Conservation (phyloP, 2,888 invertebrate genomes). For the Monochamus alternatus region DNA sequence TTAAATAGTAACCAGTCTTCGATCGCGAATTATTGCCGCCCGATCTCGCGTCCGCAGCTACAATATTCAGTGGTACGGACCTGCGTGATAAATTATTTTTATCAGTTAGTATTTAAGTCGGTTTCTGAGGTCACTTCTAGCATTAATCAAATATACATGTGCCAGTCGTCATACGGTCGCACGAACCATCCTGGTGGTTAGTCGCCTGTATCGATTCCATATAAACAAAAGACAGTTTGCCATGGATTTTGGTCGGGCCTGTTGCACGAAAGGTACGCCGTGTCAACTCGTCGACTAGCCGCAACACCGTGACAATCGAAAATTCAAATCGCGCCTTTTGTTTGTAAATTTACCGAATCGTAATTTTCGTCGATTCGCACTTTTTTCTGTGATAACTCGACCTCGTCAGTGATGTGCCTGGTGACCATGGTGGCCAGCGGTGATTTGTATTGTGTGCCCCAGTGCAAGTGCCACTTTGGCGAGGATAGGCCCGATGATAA, state of each 20-base stretch:
- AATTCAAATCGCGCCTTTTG: slow-evolving; percentile 20
- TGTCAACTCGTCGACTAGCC: neutral
- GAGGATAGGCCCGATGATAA: slow-evolving; percentile 40
- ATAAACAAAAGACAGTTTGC: slow-evolving; percentile 19
- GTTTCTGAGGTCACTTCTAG: slow-evolving; percentile 38
- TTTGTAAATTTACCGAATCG: slow-evolving; percentile 27
- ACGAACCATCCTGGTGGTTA: slow-evolving; percentile 9
- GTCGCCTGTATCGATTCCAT: slow-evolving; percentile 17
- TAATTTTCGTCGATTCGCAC: slow-evolving; percentile 1
- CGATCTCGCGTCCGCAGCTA: neutral
- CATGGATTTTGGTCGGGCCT: neutral
- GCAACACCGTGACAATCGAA: slow-evolving; percentile 11
- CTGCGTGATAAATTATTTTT: slow-evolving; percentile 48
- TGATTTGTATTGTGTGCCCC: slow-evolving; percentile 50
- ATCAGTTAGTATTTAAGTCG: slow-evolving; percentile 42
- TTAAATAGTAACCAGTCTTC: neutral
- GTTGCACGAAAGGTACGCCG: neutral
- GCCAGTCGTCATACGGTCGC: slow-evolving; percentile 10
- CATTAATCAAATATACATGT: slow-evolving; percentile 33
- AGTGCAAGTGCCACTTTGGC: slow-evolving; percentile 32
- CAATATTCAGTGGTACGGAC: slow-evolving; percentile 34
- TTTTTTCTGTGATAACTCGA: slow-evolving; percentile 10
- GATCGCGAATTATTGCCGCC: neutral
- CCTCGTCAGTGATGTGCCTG: slow-evolving; percentile 30
- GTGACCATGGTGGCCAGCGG: slow-evolving; percentile 61